Conservation (phyloP, 1,140 invertebrate species). For the Drosophila miranda region DNA sequence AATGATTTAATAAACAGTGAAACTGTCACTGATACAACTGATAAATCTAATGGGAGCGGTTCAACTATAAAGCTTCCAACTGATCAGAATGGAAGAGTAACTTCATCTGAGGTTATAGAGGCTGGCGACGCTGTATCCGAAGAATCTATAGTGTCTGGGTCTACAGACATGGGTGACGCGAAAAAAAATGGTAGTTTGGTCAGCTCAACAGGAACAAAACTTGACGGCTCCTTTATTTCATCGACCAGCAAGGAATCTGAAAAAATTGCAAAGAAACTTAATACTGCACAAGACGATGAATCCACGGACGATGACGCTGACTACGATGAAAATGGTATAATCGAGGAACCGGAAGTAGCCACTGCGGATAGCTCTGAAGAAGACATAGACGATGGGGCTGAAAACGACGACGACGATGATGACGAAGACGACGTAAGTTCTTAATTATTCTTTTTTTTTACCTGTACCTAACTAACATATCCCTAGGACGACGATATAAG, state of each 20-base stretch:
- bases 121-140: conserved; percentile 1
- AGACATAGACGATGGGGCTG: conserved; percentile 48
- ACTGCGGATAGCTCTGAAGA: conserved; percentile 61
- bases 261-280: conserved; percentile 36
- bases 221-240: conserved; percentile 47
- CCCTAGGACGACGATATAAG: conserved; percentile 83
- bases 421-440: conserved; percentile 43
- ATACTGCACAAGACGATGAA: conserved; percentile 50
- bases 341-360: conserved; percentile 21
- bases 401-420: conserved; percentile 27
- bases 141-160: conserved; percentile 38
- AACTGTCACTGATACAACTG: conserved; percentile 10
- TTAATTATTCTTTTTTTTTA: background rate
- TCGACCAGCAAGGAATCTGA: conserved; percentile 66
- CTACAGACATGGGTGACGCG: conserved; percentile 42
- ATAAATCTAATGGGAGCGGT: conserved; percentile 14
- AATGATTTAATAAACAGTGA: conserved; percentile 11
- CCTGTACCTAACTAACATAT: conserved; percentile 3
- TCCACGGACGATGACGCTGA: conserved; percentile 68
- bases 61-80: conserved; percentile 26
- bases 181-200: conserved; percentile 49
- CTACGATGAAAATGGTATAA: conserved; percentile 58
- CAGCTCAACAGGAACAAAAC: conserved; percentile 9
- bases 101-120: conserved; percentile 53
- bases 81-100: conserved; percentile 66